Evolutionary conservation across 2,797 vertebrate species (phyloP).

Genomic region (Notolabrus celidotus): DNA sequence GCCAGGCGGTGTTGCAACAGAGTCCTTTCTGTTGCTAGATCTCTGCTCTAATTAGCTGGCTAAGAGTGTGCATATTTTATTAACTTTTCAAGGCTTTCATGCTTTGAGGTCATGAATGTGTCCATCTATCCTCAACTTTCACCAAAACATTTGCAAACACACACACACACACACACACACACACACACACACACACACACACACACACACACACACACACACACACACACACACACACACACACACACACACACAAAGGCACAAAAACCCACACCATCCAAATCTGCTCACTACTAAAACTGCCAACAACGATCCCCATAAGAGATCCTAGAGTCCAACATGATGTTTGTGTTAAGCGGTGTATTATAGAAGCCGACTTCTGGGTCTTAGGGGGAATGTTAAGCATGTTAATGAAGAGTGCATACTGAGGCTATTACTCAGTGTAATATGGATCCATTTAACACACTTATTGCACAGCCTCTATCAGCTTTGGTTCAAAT

Average conservation of each 20-base stretch:
- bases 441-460: conserved; percentile 73
- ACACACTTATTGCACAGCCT: conserved; percentile 55
- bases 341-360: conserved; percentile 76
- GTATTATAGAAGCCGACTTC: conserved; percentile 74
- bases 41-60: conserved; percentile 45
- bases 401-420: conserved; percentile 79
- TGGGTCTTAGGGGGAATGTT: conserved; percentile 75
- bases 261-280: conserved; percentile 16
- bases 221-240: conserved; percentile 23
- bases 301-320: conserved; percentile 65
- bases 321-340: conserved; percentile 70
- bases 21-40: conserved; percentile 18
- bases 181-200: conserved; percentile 23
- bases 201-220: conserved; percentile 15
- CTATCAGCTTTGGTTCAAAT: conserved; percentile 47
- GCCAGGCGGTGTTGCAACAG: conserved; percentile 51
- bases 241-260: conserved; percentile 21
- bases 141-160: conserved; percentile 34
- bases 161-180: conserved; percentile 16
- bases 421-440: conserved; percentile 76
- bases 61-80: conserved; percentile 22
- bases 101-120: conserved; percentile 42
- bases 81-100: conserved; percentile 31
- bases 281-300: conserved; percentile 49
- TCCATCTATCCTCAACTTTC: conserved; percentile 45